Evolutionary conservation across 2,113 vertebrate genomes (phyloP).

Genomic region (Mola mola): DNA sequence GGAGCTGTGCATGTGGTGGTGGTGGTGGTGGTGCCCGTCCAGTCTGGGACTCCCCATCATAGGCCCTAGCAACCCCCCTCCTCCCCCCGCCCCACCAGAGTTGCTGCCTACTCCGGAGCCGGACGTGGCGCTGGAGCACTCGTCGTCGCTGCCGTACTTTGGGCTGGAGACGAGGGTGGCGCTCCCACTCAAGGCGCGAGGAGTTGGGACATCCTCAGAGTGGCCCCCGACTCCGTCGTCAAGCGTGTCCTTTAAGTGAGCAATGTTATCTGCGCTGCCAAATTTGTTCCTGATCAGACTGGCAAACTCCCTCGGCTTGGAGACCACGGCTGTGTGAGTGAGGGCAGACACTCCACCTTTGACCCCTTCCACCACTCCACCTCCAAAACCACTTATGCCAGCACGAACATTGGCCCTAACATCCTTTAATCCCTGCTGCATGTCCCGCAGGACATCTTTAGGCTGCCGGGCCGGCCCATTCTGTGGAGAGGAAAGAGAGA

Average conservation of each 20-base stretch:
- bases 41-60: slow-evolving; percentile 90
- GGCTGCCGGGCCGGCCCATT: slow-evolving; percentile 95
- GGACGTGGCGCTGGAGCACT: slow-evolving; percentile 94
- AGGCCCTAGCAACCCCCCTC: slow-evolving; percentile 74
- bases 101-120: slow-evolving; percentile 91
- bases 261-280: slow-evolving; percentile 96
- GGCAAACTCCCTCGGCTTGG: slow-evolving; percentile 95
- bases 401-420: slow-evolving; percentile 96
- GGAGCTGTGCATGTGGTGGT: slow-evolving; percentile 82
- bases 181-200: slow-evolving; percentile 91
- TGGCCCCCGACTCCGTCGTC: slow-evolving; percentile 85
- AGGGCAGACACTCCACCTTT: slow-evolving; percentile 94
- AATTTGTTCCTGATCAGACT: slow-evolving; percentile 98
- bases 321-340: slow-evolving; percentile 93
- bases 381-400: slow-evolving; percentile 96
- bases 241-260: slow-evolving; percentile 93
- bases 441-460: slow-evolving; percentile 96
- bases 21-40: slow-evolving; percentile 88
- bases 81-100: slow-evolving; percentile 82
- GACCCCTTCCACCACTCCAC: slow-evolving; percentile 94
- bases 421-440: slow-evolving; percentile 97
- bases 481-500: slow-evolving; percentile 60
- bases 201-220: slow-evolving; percentile 85
- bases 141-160: slow-evolving; percentile 96
- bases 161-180: slow-evolving; percentile 96